These are phyloP conservation scores for Cremastinae sp. DNA, from an alignment of 2,888 invertebrate species.

Conservation along the genomic window DNA sequence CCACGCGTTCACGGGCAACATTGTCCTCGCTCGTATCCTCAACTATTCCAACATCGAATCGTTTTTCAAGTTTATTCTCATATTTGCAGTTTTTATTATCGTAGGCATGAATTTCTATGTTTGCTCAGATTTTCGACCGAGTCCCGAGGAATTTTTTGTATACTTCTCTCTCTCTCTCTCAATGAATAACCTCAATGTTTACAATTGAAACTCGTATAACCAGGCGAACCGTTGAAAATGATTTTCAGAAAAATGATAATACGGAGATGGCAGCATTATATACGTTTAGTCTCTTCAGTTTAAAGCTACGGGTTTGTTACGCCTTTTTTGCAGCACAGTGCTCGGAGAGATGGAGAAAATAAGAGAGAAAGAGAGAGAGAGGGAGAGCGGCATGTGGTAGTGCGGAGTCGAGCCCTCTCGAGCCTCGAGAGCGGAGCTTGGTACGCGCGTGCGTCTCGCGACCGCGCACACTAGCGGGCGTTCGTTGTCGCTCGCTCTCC, in stretches of 20 bases:
- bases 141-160: no score
- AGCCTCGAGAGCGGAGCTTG: constrained; percentile 31
- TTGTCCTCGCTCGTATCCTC: constrained; percentile 9
- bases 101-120: no score
- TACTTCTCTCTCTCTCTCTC: no score
- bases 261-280: no score
- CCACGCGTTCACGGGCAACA: constrained; percentile 12
- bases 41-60: background rate
- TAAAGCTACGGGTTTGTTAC: constrained; percentile 1
- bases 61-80: constrained; percentile 4
- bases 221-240: no score
- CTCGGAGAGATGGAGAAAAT: background rate
- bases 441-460: constrained; percentile 60
- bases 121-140: no score
- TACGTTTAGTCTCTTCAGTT: background rate
- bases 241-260: background rate
- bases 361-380: constrained; percentile 5
- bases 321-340: background rate
- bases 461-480: constrained; percentile 46
- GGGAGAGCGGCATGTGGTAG: constrained; percentile 4
- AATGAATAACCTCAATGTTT: no score
- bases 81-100: no score
- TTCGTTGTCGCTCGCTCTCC: constrained; percentile 40
- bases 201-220: no score
- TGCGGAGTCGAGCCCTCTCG: constrained; percentile 59